Percentiles rank a stretch among this genome's conserved stretches.
Evolutionary conservation across 2,797 vertebrate genomes (phyloP).

Genomic region (Adrianichthys oophorus): DNA sequence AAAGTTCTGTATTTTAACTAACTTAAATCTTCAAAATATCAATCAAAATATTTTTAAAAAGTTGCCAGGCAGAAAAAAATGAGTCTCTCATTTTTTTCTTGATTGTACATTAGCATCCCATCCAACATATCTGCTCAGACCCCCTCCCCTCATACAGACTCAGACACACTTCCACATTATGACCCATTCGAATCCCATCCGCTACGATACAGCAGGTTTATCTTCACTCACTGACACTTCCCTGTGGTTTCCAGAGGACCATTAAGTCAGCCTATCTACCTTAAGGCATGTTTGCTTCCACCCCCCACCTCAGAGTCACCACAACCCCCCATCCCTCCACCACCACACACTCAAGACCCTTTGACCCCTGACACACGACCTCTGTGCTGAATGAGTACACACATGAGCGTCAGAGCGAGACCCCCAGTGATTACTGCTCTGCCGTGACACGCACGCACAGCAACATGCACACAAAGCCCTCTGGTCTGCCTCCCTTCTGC

Average conservation of each 20-base stretch:
- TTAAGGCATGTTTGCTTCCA: constrained; percentile 46
- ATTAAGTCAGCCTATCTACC: constrained; percentile 78
- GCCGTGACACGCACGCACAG: constrained; percentile 26
- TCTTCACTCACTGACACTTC: constrained; percentile 26
- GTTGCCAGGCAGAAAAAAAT: too few relatives aligned
- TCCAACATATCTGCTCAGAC: not conserved
- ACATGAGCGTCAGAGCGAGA: constrained; percentile 75
- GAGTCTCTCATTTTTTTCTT: too few relatives aligned
- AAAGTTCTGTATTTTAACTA: too few relatives aligned
- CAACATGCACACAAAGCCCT: constrained; percentile 39
- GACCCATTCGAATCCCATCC: constrained; percentile 30
- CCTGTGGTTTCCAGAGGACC: constrained; percentile 67
- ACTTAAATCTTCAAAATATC: too few relatives aligned
- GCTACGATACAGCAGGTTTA: constrained; percentile 30
- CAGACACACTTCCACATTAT: constrained; percentile 5
- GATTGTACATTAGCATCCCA: not conserved
- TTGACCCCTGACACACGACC: constrained; percentile 84
- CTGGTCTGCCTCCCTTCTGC: constrained; percentile 29
- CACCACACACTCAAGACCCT: constrained; percentile 50
- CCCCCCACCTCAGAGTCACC: constrained; percentile 27
- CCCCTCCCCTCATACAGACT: not conserved
- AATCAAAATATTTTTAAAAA: too few relatives aligned
- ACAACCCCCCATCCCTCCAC: constrained; percentile 8
- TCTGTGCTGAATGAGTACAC: constrained; percentile 81
- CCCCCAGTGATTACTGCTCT: constrained; percentile 55